These are phyloP conservation scores for Stenodera caucasica DNA, from an alignment of 2,888 invertebrate genomes.

Conservation along the genomic window DNA sequence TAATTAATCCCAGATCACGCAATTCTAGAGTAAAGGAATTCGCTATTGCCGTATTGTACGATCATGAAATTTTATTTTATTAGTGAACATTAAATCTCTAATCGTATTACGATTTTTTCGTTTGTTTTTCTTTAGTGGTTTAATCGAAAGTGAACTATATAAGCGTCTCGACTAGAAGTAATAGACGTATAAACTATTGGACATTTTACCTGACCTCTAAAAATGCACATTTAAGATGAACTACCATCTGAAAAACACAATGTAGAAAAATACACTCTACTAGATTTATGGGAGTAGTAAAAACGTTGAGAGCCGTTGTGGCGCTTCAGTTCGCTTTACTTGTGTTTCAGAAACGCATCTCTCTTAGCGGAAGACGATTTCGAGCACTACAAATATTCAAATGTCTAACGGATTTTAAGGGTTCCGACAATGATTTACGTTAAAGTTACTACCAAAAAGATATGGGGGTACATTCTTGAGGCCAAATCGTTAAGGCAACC, in stretches of 20 bases:
- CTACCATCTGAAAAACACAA: conserved; percentile 30
- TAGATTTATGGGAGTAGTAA: conserved; percentile 43
- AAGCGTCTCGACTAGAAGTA: neutral
- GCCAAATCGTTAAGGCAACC: neutral
- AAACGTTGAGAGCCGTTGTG: conserved; percentile 32
- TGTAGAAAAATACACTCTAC: conserved; percentile 41
- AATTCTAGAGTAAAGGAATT: conserved; percentile 10
- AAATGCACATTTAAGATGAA: conserved; percentile 41
- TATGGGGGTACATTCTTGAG: neutral
- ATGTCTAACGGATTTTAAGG: conserved; percentile 31
- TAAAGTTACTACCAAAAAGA: neutral
- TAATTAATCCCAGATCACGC: conserved; percentile 22
- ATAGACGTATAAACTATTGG: neutral
- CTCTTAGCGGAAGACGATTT: conserved; percentile 33
- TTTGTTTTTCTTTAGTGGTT: neutral
- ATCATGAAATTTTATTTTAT: conserved; percentile 27
- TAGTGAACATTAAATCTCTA: conserved; percentile 15
- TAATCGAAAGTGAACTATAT: neutral
- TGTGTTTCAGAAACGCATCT: conserved; percentile 25
- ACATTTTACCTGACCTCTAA: conserved; percentile 39
- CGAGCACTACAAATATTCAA: conserved; percentile 35
- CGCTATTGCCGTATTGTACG: conserved; percentile 15
- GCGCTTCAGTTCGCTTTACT: conserved; percentile 27
- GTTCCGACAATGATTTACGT: conserved; percentile 30
- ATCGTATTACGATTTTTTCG: neutral